Conservation (phyloP, 1,140 invertebrate species). For the Diabrotica virgifera region DNA sequence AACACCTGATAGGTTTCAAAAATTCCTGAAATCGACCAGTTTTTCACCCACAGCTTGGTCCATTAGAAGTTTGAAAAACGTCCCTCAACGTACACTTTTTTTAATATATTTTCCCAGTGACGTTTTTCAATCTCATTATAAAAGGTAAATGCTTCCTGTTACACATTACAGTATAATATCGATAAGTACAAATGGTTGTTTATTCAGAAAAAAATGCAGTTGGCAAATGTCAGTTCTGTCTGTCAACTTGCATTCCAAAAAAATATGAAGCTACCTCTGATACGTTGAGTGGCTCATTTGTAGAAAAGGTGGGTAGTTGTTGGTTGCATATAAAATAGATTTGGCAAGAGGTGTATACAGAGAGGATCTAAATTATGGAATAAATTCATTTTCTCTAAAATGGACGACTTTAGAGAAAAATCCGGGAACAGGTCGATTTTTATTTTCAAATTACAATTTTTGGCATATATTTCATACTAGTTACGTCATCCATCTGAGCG, state of each 20-base stretch:
- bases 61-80: slow-evolving; percentile 8
- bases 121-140: slow-evolving; percentile 27
- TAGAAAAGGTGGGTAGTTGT: background rate
- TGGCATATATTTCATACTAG: no score
- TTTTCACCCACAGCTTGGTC: no score
- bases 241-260: slow-evolving; percentile 40
- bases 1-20: no score
- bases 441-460: no score
- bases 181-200: slow-evolving; percentile 41
- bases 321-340: background rate
- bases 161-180: slow-evolving; percentile 39
- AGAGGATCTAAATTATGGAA: no score
- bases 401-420: no score
- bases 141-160: slow-evolving; percentile 44
- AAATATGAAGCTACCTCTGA: slow-evolving; percentile 36
- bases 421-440: no score
- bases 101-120: slow-evolving; percentile 8
- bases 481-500: no score
- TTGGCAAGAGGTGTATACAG: no score
- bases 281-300: background rate
- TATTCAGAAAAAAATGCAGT: slow-evolving; percentile 31
- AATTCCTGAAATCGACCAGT: no score
- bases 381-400: no score
- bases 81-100: slow-evolving; percentile 21
- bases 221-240: slow-evolving; percentile 31